These are phyloP conservation scores for Eupithecia inturbata DNA, from an alignment of 2,888 invertebrate species.

Conservation along the genomic window DNA sequence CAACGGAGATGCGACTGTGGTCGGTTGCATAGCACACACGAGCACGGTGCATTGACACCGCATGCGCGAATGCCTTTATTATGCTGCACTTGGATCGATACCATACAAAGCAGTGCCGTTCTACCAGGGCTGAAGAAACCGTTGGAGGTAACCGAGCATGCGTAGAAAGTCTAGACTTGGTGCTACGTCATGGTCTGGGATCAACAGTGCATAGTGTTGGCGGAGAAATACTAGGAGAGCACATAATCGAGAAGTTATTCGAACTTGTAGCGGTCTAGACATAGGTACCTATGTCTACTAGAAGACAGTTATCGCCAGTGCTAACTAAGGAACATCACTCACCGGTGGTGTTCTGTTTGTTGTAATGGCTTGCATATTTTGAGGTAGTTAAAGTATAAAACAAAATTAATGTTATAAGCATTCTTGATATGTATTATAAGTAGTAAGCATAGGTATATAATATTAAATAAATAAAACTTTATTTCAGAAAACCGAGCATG, in stretches of 20 bases:
- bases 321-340: not conserved
- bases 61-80: constrained; percentile 16
- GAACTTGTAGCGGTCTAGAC: not conserved
- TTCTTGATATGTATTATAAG: too few species aligned
- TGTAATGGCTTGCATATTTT: not conserved
- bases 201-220: constrained; percentile 35
- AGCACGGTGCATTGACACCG: constrained; percentile 9
- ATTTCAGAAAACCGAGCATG: too few species aligned
- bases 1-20: not conserved
- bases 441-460: too few species aligned
- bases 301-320: not conserved
- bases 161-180: constrained; percentile 31
- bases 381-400: too few species aligned
- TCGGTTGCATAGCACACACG: not conserved
- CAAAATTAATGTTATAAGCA: too few species aligned
- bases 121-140: constrained; percentile 27
- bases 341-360: not conserved
- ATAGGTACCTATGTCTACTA: not conserved
- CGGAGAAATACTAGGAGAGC: constrained; percentile 3
- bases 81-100: constrained; percentile 19
- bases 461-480: too few species aligned
- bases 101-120: constrained; percentile 16
- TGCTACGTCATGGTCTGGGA: constrained; percentile 10
- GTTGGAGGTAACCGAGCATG: constrained; percentile 28
- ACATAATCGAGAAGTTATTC: not conserved